Evolutionary conservation across 2,113 vertebrate species (phyloP).

Genomic region (Pygoscelis antarcticus): DNA sequence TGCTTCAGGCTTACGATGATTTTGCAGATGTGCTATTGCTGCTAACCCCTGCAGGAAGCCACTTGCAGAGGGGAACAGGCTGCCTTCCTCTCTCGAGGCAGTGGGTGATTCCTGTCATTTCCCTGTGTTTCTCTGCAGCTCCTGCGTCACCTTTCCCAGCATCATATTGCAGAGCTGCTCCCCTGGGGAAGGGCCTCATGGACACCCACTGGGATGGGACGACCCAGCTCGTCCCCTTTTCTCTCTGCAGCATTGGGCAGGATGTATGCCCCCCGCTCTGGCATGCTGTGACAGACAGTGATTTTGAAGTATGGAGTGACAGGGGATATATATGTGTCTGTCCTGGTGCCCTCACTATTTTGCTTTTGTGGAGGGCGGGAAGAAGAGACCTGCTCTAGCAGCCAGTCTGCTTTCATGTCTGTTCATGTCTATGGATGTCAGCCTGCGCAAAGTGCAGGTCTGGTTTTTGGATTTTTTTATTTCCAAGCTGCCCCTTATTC

Average conservation of each 20-base stretch:
- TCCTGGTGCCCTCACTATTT: not conserved
- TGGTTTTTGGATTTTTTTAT: not conserved
- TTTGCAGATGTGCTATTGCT: not conserved
- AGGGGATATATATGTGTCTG: not conserved
- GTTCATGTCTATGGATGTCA: not conserved
- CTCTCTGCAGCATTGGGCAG: not conserved
- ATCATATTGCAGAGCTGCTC: not conserved
- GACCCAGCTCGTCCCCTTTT: not conserved
- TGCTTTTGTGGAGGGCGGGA: not conserved
- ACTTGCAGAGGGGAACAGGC: fast-evolving
- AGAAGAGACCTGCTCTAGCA: not conserved
- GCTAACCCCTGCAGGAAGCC: not conserved
- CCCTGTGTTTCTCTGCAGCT: not conserved
- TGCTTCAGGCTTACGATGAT: not conserved
- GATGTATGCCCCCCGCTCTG: not conserved
- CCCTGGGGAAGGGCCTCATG: not conserved
- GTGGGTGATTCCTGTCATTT: not conserved
- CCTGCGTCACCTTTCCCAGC: not conserved
- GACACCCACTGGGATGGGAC: fast-evolving
- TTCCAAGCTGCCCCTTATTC: not conserved
- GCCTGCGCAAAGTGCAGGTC: not conserved
- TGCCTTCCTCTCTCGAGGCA: not conserved
- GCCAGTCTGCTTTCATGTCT: fast-evolving
- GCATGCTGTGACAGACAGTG: not conserved
- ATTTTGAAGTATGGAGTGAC: not conserved